phyloP scores from a whole-genome alignment of 1,140 invertebrate genomes.

The Euura saliciscinereae region DNA sequence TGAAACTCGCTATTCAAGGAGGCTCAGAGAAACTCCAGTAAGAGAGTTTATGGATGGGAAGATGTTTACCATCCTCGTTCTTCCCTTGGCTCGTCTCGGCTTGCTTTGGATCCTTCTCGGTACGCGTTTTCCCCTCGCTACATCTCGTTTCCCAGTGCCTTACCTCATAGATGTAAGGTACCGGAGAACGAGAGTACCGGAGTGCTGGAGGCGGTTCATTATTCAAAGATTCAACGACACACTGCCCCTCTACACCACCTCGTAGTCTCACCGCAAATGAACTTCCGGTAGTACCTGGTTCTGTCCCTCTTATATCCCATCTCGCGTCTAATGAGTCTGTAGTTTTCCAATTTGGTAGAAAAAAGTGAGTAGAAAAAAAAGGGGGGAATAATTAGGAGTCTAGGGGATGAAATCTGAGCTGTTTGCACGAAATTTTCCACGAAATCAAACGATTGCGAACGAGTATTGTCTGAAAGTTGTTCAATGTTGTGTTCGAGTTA shows the following conservation, averaged over 20 bases:
- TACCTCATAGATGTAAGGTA: neutral
- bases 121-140: neutral
- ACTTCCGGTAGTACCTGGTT: neutral
- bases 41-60: neutral
- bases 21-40: neutral
- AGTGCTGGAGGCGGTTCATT: constrained; percentile 9
- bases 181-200: neutral
- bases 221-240: constrained; percentile 12
- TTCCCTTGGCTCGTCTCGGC: neutral
- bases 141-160: neutral
- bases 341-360: neutral
- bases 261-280: neutral
- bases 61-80: constrained; percentile 3
- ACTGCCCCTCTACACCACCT: neutral
- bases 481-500: too few species aligned
- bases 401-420: too few species aligned
- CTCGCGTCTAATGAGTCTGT: neutral
- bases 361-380: too few species aligned
- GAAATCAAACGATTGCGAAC: too few species aligned
- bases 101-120: too few species aligned
- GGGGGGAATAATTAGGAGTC: too few species aligned
- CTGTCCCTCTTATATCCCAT: neutral
- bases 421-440: too few species aligned
- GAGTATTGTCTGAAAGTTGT: too few species aligned
- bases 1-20: neutral